These are phyloP conservation scores for Psittacula cyanocephala DNA, from an alignment of 2,113 vertebrate genomes.

Conservation along the genomic window DNA sequence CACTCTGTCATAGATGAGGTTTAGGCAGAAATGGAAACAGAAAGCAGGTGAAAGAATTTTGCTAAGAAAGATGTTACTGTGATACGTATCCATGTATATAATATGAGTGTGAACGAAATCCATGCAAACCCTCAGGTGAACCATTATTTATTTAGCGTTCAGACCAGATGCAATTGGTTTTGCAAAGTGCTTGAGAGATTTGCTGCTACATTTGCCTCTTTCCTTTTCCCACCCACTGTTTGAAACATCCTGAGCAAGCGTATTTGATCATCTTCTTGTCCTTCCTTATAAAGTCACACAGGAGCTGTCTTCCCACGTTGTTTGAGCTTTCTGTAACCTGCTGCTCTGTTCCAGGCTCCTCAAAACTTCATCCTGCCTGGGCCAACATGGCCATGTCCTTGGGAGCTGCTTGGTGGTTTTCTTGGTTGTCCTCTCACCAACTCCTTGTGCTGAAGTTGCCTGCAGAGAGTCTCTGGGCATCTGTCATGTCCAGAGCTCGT, in stretches of 20 bases:
- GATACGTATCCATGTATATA: not conserved
- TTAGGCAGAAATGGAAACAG: not conserved
- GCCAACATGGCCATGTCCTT: rapidly evolving
- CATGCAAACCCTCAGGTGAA: not conserved
- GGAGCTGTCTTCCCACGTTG: not conserved
- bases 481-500: not conserved
- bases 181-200: not conserved
- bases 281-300: not conserved
- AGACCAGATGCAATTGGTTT: not conserved
- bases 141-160: not conserved
- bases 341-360: not conserved
- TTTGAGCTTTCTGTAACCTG: not conserved
- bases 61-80: not conserved
- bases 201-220: not conserved
- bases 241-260: rapidly evolving
- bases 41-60: not conserved
- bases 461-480: not conserved
- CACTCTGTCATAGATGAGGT: not conserved
- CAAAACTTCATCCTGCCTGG: not conserved
- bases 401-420: not conserved
- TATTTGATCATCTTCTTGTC: not conserved
- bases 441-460: not conserved
- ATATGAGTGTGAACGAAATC: not conserved
- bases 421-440: not conserved
- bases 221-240: not conserved